Evolutionary conservation across 30 jellyfish, hydroid and myxozoan genomes (phyloP).

Genomic region (Mastigias papua): DNA sequence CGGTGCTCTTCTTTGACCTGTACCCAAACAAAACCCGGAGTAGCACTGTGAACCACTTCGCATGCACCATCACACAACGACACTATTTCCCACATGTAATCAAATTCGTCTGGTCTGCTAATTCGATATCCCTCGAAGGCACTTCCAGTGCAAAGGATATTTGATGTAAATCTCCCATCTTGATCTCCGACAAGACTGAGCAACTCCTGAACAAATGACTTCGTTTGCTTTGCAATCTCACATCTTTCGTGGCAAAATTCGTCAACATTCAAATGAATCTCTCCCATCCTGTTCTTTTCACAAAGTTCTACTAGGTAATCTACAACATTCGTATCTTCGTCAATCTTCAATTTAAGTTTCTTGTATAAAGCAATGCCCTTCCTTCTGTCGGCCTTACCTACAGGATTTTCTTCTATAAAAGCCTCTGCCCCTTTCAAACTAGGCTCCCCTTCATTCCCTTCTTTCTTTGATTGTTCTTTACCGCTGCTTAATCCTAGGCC

Average conservation of each 20-base stretch:
- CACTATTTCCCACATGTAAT: conserved; percentile 19
- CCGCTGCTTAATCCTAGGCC: too few species aligned
- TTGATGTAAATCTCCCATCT: not conserved
- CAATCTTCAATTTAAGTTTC: not conserved
- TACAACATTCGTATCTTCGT: not conserved
- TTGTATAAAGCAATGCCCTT: not conserved
- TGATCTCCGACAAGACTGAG: not conserved
- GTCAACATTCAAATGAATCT: conserved; percentile 5
- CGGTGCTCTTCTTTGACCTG: conserved; percentile 9
- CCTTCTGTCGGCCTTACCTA: not conserved
- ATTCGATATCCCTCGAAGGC: conserved; percentile 48
- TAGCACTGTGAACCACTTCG: not conserved
- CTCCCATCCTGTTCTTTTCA: conserved; percentile 5
- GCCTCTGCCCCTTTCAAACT: not conserved
- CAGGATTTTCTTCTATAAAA: not conserved
- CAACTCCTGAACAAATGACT: not conserved
- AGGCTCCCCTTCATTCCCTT: not conserved
- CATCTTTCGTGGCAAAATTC: conserved; percentile 24
- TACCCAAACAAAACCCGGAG: conserved; percentile 19
- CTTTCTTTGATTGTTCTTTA: too few species aligned
- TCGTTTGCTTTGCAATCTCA: conserved; percentile 20
- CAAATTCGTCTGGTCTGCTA: conserved; percentile 33
- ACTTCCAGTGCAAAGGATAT: conserved; percentile 15
- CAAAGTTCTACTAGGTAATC: conserved; percentile 6
- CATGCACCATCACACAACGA: not conserved